phyloP scores from a whole-genome alignment of 1,140 invertebrate genomes.

The Dreissena polymorpha region DNA sequence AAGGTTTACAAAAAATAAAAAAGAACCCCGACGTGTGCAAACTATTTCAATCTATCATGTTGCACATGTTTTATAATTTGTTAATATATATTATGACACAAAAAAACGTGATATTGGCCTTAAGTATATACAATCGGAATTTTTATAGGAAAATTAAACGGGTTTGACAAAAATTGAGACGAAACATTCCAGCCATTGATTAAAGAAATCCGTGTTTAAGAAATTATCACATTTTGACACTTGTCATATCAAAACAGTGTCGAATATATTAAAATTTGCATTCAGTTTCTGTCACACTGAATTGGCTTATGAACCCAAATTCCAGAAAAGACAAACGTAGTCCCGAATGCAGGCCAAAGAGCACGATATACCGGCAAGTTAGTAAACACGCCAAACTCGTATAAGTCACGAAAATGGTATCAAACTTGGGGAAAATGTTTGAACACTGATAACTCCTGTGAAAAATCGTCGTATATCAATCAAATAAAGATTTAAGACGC shows the following conservation, averaged over 20 bases:
- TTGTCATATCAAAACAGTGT: slow-evolving; percentile 14
- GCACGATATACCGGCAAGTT: slow-evolving; percentile 40
- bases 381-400: slow-evolving; percentile 39
- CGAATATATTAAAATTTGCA: slow-evolving; percentile 25
- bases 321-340: slow-evolving; percentile 23
- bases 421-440: slow-evolving; percentile 35
- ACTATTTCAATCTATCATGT: no score
- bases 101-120: neutral
- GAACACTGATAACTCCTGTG: slow-evolving; percentile 33
- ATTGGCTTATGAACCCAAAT: slow-evolving; percentile 37
- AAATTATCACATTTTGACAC: slow-evolving; percentile 11
- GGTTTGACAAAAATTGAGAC: neutral
- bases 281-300: neutral
- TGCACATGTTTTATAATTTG: no score
- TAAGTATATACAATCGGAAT: neutral
- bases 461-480: no score
- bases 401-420: slow-evolving; percentile 53
- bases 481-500: no score
- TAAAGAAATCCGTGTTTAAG: neutral
- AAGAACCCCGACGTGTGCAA: no score
- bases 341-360: slow-evolving; percentile 35
- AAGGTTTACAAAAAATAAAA: no score
- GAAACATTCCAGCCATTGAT: neutral
- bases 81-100: no score
- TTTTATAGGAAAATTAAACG: neutral